Conservation (phyloP, 1,140 invertebrate genomes). For the Odontomachus brunneus region DNA sequence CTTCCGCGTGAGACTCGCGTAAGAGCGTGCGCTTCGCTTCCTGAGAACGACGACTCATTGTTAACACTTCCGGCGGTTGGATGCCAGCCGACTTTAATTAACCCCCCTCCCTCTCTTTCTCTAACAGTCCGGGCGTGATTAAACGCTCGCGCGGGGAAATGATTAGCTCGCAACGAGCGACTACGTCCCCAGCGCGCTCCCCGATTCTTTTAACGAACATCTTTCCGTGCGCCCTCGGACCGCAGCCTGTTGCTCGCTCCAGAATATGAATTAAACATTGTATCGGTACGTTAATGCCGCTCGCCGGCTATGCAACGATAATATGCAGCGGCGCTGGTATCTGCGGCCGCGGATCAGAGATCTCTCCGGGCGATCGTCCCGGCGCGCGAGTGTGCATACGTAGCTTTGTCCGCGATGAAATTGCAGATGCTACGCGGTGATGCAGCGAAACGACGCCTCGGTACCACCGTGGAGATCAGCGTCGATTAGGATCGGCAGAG, state of each 20-base stretch:
- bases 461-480: conserved; percentile 44
- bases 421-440: conserved; percentile 56
- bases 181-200: conserved; percentile 5
- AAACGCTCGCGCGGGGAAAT: conserved; percentile 30
- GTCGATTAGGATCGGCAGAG: conserved; percentile 65
- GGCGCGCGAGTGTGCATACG: conserved; percentile 27
- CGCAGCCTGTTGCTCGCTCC: background rate
- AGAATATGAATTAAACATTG: conserved; percentile 49
- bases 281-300: conserved; percentile 52
- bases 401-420: conserved; percentile 66
- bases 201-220: conserved; percentile 39
- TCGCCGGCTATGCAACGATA: conserved; percentile 37
- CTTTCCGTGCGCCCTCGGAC: background rate
- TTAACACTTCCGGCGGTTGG: conserved; percentile 32
- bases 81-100: conserved; percentile 40
- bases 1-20: conserved; percentile 33
- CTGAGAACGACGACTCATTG: conserved; percentile 42
- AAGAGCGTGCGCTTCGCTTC: background rate
- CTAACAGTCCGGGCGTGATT: background rate
- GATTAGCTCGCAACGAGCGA: conserved; percentile 44
- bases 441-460: conserved; percentile 43
- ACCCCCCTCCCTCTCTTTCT: background rate
- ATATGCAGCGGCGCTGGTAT: conserved; percentile 48
- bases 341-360: conserved; percentile 58
- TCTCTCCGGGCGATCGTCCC: conserved; percentile 40